phyloP scores from a whole-genome alignment of 2,888 invertebrate species.

The Fragum whitleyi region DNA sequence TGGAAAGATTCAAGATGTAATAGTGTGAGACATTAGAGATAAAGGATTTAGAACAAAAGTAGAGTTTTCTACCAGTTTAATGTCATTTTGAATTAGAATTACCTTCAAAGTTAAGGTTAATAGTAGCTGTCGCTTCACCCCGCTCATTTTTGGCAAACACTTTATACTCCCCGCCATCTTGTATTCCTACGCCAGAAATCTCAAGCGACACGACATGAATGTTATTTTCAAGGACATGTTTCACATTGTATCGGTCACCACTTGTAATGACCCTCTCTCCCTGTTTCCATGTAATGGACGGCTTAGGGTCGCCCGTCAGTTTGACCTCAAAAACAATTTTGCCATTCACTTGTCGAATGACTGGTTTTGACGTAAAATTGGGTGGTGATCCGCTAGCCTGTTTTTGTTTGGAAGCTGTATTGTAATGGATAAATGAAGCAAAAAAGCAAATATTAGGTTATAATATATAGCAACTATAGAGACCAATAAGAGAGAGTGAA shows the following conservation, averaged over 20 bases:
- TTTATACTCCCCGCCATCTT: slow-evolving; percentile 95
- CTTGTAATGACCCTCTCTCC: slow-evolving; percentile 93
- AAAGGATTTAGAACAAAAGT: too few relatives aligned
- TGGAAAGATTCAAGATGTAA: too few relatives aligned
- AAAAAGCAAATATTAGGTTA: slow-evolving; percentile 3
- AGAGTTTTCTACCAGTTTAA: too few relatives aligned
- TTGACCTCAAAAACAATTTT: slow-evolving; percentile 89
- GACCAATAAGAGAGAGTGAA: too few relatives aligned
- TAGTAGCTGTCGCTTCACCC: slow-evolving; percentile 97
- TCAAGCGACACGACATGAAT: slow-evolving; percentile 94
- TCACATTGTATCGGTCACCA: slow-evolving; percentile 90
- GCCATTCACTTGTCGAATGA: slow-evolving; percentile 97
- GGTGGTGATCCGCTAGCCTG: slow-evolving; percentile 86
- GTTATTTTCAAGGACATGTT: slow-evolving; percentile 86
- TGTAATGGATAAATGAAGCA: slow-evolving; percentile 19
- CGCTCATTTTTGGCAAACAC: slow-evolving; percentile 96
- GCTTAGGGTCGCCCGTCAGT: slow-evolving; percentile 86
- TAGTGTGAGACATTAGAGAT: too few relatives aligned
- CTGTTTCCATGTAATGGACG: slow-evolving; percentile 97
- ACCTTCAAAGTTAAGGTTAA: slow-evolving; percentile 89
- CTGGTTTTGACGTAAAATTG: slow-evolving; percentile 98
- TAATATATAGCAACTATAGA: neutral
- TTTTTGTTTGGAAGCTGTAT: slow-evolving; percentile 35
- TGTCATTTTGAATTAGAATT: slow-evolving; percentile 29
- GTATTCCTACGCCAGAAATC: slow-evolving; percentile 92